Conservation (phyloP, 2,888 invertebrate genomes). For the Megaustenia siamemsis region DNA sequence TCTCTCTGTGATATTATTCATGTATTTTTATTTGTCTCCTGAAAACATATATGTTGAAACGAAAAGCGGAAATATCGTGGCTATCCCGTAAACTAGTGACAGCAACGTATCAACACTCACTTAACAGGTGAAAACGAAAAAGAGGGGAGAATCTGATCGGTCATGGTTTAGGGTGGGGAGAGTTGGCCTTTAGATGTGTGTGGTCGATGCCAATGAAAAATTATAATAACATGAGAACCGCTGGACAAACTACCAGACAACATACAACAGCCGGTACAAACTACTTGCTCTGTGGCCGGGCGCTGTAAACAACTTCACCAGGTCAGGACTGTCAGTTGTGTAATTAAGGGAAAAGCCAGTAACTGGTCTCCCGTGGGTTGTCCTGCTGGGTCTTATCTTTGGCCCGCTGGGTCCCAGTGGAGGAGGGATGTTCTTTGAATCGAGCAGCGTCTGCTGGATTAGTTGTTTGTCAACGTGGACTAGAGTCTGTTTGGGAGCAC, state of each 20-base stretch:
- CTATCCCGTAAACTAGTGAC: too few relatives aligned
- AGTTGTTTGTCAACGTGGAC: not conserved
- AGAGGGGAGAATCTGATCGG: too few relatives aligned
- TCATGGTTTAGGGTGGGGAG: too few relatives aligned
- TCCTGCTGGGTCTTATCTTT: slow-evolving; percentile 20
- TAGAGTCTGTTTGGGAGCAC: not conserved
- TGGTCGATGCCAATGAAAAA: too few relatives aligned
- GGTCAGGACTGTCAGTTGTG: not conserved
- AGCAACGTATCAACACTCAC: too few relatives aligned
- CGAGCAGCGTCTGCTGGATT: not conserved
- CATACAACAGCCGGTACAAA: slow-evolving; percentile 20
- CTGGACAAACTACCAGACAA: not conserved
- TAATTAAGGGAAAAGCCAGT: slow-evolving; percentile 11
- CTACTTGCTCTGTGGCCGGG: not conserved
- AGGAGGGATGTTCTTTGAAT: not conserved
- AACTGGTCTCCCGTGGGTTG: not conserved
- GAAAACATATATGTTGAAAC: too few relatives aligned
- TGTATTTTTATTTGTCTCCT: too few relatives aligned
- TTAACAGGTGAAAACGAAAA: too few relatives aligned
- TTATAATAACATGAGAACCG: too few relatives aligned
- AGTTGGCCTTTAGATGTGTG: too few relatives aligned
- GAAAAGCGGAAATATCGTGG: too few relatives aligned
- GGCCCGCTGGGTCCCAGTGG: not conserved
- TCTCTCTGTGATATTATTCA: too few relatives aligned
- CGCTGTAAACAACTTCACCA: not conserved